phyloP scores from a whole-genome alignment of 2,797 vertebrate genomes.

The Aphelocoma californica region DNA sequence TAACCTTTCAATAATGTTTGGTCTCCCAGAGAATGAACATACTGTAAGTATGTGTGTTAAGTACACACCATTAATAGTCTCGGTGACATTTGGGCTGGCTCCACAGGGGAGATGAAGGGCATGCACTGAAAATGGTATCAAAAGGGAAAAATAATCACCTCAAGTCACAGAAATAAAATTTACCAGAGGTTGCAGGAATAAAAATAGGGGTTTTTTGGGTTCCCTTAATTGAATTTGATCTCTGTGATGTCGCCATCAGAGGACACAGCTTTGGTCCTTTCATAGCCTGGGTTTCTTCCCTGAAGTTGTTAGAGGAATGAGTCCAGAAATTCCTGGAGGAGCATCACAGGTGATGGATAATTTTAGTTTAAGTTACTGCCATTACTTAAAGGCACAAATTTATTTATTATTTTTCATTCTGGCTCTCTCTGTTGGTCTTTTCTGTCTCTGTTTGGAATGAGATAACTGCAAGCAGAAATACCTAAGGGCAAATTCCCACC shows the following conservation, averaged over 20 bases:
- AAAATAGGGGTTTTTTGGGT: neutral
- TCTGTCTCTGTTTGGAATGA: neutral
- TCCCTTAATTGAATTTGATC: constrained; percentile 35
- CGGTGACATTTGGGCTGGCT: constrained; percentile 59
- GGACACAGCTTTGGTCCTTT: neutral
- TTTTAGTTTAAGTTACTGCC: neutral
- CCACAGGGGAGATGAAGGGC: constrained; percentile 55
- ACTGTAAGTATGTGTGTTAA: constrained; percentile 42
- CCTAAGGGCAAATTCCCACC: neutral
- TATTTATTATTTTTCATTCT: neutral
- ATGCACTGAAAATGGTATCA: constrained; percentile 61
- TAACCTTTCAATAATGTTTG: constrained; percentile 64
- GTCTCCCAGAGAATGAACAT: constrained; percentile 46
- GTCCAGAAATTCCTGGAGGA: constrained; percentile 41
- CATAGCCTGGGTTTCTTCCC: neutral
- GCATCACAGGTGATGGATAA: constrained; percentile 9
- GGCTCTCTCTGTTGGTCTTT: neutral
- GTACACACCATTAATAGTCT: constrained; percentile 40
- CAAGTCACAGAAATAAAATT: constrained; percentile 58
- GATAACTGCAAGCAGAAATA: neutral
- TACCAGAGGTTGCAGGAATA: constrained; percentile 22
- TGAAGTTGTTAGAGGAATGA: constrained; percentile 15
- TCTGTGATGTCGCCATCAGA: neutral
- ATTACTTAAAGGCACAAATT: neutral
- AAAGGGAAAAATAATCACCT: constrained; percentile 66